Percentiles rank a stretch among this genome's conserved stretches.
Evolutionary conservation across 2,888 invertebrate species (phyloP).

Genomic region (Nemoura dubitans): DNA sequence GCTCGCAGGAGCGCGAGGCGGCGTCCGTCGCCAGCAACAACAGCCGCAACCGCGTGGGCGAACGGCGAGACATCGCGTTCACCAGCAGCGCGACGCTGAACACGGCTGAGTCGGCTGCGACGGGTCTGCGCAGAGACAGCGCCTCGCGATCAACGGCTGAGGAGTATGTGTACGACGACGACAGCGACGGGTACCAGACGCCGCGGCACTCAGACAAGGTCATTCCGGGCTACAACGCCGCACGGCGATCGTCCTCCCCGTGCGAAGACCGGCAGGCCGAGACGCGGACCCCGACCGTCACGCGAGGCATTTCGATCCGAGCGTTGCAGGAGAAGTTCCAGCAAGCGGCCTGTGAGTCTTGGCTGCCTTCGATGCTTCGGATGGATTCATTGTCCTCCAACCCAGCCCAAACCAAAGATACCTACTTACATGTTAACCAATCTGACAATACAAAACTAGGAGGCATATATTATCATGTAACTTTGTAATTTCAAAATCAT

Average conservation of each 20-base stretch:
- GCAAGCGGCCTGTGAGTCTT: constrained; percentile 67
- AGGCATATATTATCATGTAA: too few relatives aligned
- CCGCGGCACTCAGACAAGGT: constrained; percentile 33
- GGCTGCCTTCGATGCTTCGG: background rate
- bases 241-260: constrained; percentile 47
- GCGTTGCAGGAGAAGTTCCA: constrained; percentile 82
- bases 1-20: constrained; percentile 44
- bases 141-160: too few relatives aligned
- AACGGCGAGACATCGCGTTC: background rate
- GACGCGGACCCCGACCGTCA: constrained; percentile 57
- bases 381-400: background rate
- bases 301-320: constrained; percentile 77
- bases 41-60: constrained; percentile 43
- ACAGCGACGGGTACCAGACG: constrained; percentile 44
- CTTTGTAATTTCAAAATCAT: too few relatives aligned
- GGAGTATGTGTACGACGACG: constrained; percentile 46
- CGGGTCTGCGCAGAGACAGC: constrained; percentile 38
- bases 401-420: too few relatives aligned
- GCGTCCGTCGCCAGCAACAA: constrained; percentile 47
- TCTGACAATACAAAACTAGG: too few relatives aligned
- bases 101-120: background rate
- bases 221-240: constrained; percentile 1
- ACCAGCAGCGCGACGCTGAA: background rate
- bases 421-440: too few relatives aligned
- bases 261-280: constrained; percentile 45